phyloP scores from a whole-genome alignment of 1,140 invertebrate genomes.

The Drosophila kepulauana region DNA sequence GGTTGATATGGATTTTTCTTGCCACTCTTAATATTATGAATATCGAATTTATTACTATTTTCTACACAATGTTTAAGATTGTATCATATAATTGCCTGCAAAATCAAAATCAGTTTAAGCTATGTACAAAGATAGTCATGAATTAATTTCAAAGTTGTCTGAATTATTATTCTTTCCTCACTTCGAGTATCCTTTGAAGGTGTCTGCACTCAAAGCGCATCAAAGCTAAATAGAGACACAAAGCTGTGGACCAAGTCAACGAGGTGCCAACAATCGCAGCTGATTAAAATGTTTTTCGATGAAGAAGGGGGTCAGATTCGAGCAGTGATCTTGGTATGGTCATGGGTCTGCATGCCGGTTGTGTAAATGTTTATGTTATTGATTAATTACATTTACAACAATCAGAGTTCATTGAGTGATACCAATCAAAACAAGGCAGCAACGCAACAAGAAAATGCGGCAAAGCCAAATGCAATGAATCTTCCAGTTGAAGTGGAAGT shows the following conservation, averaged over 20 bases:
- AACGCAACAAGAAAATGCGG: slow-evolving; percentile 21
- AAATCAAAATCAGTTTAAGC: no score
- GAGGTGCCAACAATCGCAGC: slow-evolving; percentile 54
- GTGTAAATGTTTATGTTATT: slow-evolving; percentile 80
- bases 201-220: no score
- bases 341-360: slow-evolving; percentile 32
- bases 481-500: slow-evolving; percentile 56
- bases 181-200: no score
- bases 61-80: no score
- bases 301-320: background rate
- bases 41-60: no score
- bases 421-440: slow-evolving; percentile 71
- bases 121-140: no score
- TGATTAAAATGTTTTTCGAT: slow-evolving; percentile 62
- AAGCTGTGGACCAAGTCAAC: slow-evolving; percentile 5
- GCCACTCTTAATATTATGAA: no score
- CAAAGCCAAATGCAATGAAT: slow-evolving; percentile 65
- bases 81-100: no score
- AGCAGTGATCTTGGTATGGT: background rate
- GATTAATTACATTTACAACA: slow-evolving; percentile 84
- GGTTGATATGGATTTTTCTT: no score
- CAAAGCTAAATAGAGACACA: background rate
- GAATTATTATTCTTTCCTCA: no score
- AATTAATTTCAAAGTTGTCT: no score
- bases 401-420: slow-evolving; percentile 81